Evolutionary conservation across 2,113 vertebrate species (phyloP), one percentile per base, ranked within the genome.

Genomic region (Trichomycterus rosablanca): DNA sequence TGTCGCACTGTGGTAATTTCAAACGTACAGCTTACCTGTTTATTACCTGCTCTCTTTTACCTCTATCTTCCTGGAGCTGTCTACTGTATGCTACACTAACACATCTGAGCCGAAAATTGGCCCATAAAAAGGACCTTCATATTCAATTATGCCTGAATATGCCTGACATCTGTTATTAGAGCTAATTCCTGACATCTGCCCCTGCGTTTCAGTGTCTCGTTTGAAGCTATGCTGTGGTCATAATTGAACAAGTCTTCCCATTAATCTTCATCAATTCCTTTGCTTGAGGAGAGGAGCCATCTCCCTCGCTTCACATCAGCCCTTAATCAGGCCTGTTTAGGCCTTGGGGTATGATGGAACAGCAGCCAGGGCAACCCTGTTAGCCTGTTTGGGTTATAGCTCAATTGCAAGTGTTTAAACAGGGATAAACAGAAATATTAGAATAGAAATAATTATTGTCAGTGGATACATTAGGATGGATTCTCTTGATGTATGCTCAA

Each of bases 241-340:
- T 74, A 73, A 78, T 67, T 78, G 78, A 80, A 78, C 63, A 44
- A 43, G 48, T 42, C 71, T 44, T 30, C 2, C 71, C 71, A 75
- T 85, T 83, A 79, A 83, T 88, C 76, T 84, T 63, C 64, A 79
- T 84, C 71, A 71, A 45, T 69, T 46, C 57, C 51, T 65, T 26
- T 20, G 72, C 40, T n/a, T 63, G 63, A 63, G 72, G 54, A 80
- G 56, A 68, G 57, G 59, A 76, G 66, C 72, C 64, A 74, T 84
- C 77, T 77, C 53, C 60, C 53, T 15, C 1, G 43, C 42, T 74
- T 59, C 56, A 55, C 65, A 74, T 81, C 78, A 77, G 49, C 62
- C 71, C 69, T 80, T 83, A 80, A 83, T 83, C 75, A 78, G 73
- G 46, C 35, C 76, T 77, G 72, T 62, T 83, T 81, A 76, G n/a